Evolutionary conservation across 1,140 invertebrate species (phyloP).

Genomic region (Hylaeus volcanicus): DNA sequence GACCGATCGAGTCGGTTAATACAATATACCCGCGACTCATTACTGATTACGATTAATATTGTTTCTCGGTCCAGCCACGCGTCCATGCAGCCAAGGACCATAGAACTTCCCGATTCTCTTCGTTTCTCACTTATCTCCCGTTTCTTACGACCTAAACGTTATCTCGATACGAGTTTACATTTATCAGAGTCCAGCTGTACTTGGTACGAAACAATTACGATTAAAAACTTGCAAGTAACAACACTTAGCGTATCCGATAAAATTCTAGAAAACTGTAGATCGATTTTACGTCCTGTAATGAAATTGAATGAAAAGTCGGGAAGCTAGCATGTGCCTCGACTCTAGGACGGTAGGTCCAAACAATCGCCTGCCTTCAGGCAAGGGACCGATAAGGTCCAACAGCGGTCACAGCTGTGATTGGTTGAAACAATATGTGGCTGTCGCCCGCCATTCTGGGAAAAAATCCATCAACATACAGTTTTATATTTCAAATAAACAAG

Average conservation of each 20-base stretch:
- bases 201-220: background rate
- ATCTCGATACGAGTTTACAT: background rate
- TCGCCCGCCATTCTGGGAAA: conserved; percentile 72
- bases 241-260: no score
- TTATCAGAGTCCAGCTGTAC: no score
- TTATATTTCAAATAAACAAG: background rate
- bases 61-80: conserved; percentile 82
- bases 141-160: background rate
- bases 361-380: conserved; percentile 81
- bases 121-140: background rate
- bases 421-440: conserved; percentile 81
- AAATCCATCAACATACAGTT: conserved; percentile 21
- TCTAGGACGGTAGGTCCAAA: conserved; percentile 80
- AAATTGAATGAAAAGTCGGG: conserved; percentile 29
- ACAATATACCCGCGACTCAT: conserved; percentile 69
- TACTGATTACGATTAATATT: conserved; percentile 75
- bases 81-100: conserved; percentile 71
- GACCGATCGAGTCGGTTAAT: conserved; percentile 74
- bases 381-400: conserved; percentile 80
- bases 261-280: no score
- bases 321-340: conserved; percentile 61
- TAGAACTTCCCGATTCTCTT: conserved; percentile 32
- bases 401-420: conserved; percentile 81
- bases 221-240: background rate
- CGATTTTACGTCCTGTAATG: background rate